Percentiles rank a stretch among this genome's conserved stretches.
phyloP scores from a whole-genome alignment of 2,888 invertebrate genomes.

The Mayetiola destructor region DNA sequence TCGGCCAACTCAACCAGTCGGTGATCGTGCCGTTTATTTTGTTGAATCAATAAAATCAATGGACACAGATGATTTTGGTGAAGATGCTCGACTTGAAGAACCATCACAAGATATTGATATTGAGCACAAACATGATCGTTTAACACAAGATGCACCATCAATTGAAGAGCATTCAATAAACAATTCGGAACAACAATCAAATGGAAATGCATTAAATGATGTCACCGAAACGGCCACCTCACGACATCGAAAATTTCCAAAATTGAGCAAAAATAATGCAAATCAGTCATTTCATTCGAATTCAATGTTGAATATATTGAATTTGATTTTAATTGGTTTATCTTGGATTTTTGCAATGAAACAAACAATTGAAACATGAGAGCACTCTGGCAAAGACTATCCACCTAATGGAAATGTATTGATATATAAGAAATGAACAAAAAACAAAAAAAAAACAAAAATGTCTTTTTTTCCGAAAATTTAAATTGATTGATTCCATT shows the following conservation, averaged over 20 bases:
- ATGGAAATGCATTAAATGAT: too few species aligned
- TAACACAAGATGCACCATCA: neutral
- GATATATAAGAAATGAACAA: too few species aligned
- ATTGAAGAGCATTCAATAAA: neutral
- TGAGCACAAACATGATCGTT: neutral
- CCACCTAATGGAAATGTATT: too few species aligned
- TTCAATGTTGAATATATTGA: neutral
- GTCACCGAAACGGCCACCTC: neutral
- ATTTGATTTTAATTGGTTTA: neutral
- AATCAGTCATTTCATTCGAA: neutral
- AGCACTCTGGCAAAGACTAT: too few species aligned
- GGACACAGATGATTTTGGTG: neutral
- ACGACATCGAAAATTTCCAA: neutral
- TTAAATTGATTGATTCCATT: too few species aligned
- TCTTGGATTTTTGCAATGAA: neutral
- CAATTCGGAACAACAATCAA: neutral
- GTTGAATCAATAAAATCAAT: neutral
- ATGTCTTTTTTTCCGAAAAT: too few species aligned
- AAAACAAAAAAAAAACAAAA: too few species aligned
- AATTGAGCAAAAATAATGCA: neutral
- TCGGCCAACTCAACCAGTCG: constrained; percentile 65
- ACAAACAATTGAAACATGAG: too few species aligned
- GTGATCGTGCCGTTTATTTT: constrained; percentile 45
- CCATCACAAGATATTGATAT: neutral
- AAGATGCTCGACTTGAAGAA: neutral